Base-by-base conservation (phyloP, 2,113 vertebrate species). In the Cranoglanis bouderius region DNA sequence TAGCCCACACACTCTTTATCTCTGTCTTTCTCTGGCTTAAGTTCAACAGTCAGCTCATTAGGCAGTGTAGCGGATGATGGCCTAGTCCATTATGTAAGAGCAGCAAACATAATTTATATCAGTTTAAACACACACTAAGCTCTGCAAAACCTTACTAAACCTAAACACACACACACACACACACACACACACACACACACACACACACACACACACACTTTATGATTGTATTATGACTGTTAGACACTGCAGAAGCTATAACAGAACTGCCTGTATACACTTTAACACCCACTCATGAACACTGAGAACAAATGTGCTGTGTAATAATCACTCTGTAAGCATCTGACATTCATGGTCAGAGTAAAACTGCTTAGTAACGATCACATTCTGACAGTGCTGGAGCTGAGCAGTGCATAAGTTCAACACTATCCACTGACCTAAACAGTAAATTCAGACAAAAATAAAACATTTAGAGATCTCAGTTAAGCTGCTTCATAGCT, bases 1-100 rank as follows among this genome's bases (percentile, higher is more conserved):
- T 18, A 78, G 26, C 75, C 75, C 46, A 78, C 75, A 78, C 75
- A 18, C 75, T 43, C 40, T n/a, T 43, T 35, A 51, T 77, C 35
- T n/a, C 92, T 43, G 85, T 91, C 89, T 92, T 89, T 93, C 92
- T 85, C 59, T 85, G 74, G 74, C 74, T 43, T 77, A 77, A 46
- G 40, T 77, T 77, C 40, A 87, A 91, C 92, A 95, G 93, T 93
- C 93, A 93, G 93, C 93, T 95, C 92, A 94, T 94, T 95, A 94
- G 92, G 91, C 86, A 90, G 92, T 84, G 85, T 87, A 88, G 91
- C 92, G 94, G 95, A 95, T 95, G 95, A 95, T 93, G 92, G 91
- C 57, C 80, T 88, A 91, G 91, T 92, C 90, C 87, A 90, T 95
- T 95, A 94, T 90, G 91, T 94, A 95, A 95, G 92, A 49, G 91